Evolutionary conservation across 2,797 vertebrate genomes (phyloP).

Genomic region (Perdix hodgsoniae): DNA sequence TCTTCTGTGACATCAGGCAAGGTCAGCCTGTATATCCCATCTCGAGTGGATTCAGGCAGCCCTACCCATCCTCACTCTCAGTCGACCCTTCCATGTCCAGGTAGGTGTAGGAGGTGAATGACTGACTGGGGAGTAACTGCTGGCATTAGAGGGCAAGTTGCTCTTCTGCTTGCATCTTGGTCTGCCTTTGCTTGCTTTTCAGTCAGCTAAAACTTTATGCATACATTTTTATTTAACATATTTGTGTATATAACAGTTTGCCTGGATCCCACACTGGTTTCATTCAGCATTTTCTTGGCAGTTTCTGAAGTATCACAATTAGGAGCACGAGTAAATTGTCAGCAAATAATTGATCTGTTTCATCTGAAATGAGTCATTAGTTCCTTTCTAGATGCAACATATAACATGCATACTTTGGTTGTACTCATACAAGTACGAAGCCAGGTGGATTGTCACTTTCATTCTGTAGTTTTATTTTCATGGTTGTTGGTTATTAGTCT

Average conservation of each 20-base stretch:
- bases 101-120: conserved; percentile 83
- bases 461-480: conserved; percentile 11
- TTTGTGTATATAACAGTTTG: conserved; percentile 74
- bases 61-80: conserved; percentile 85
- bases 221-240: conserved; percentile 54
- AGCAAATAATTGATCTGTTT: conserved; percentile 34
- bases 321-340: conserved; percentile 40
- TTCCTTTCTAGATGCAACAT: conserved; percentile 52
- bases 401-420: conserved; percentile 29
- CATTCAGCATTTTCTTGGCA: conserved; percentile 40
- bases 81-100: conserved; percentile 86
- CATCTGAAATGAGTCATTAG: conserved; percentile 42
- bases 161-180: conserved; percentile 76
- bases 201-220: conserved; percentile 72
- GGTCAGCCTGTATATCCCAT: conserved; percentile 87
- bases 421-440: conserved; percentile 7
- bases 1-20: conserved; percentile 88
- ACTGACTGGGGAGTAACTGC: conserved; percentile 65
- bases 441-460: neutral
- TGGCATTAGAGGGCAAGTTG: conserved; percentile 70
- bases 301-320: conserved; percentile 41
- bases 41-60: conserved; percentile 86
- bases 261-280: conserved; percentile 80
- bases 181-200: conserved; percentile 80
- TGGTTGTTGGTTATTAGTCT: conserved; percentile 28